phyloP scores from a whole-genome alignment of 1,140 invertebrate species.

The Magallana gigas region DNA sequence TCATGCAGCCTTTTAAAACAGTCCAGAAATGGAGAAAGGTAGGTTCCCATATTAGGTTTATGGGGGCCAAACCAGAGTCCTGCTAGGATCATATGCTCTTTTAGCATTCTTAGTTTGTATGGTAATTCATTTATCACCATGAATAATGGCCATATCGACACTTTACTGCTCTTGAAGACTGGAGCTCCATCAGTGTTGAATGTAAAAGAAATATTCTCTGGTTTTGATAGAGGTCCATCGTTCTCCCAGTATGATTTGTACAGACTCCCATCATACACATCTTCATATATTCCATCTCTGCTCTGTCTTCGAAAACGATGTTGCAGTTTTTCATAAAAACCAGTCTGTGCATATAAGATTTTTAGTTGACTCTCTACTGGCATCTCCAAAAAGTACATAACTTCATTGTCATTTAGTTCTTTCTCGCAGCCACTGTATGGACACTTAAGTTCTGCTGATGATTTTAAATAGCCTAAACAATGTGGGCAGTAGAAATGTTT shows the following conservation, averaged over 20 bases:
- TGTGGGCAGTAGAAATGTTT: not conserved
- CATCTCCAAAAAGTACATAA: slow-evolving; percentile 15
- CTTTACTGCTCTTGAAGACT: slow-evolving; percentile 53
- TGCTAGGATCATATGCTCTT: slow-evolving; percentile 51
- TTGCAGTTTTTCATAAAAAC: not conserved
- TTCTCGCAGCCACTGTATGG: not conserved
- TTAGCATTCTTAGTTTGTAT: slow-evolving; percentile 41
- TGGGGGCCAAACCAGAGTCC: slow-evolving; percentile 46
- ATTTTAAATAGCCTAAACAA: too few relatives aligned
- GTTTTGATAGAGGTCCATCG: slow-evolving; percentile 23
- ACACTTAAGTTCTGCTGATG: not conserved
- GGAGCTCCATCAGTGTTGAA: slow-evolving; percentile 58
- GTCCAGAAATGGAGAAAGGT: slow-evolving; percentile 1
- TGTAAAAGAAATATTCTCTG: slow-evolving; percentile 57
- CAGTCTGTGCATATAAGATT: not conserved
- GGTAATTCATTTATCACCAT: slow-evolving; percentile 56
- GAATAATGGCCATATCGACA: slow-evolving; percentile 53
- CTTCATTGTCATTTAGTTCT: not conserved
- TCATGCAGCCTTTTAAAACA: slow-evolving; percentile 42
- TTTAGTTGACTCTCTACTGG: not conserved
- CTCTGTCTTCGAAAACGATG: not conserved
- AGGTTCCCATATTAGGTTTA: slow-evolving; percentile 50
- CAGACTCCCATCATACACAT: not conserved
- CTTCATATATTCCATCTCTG: not conserved
- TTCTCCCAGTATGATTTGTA: not conserved